Base-by-base conservation (phyloP, 37 sponge, comb jelly and placozoan genomes). In the Tethya wilhelma region DNA sequence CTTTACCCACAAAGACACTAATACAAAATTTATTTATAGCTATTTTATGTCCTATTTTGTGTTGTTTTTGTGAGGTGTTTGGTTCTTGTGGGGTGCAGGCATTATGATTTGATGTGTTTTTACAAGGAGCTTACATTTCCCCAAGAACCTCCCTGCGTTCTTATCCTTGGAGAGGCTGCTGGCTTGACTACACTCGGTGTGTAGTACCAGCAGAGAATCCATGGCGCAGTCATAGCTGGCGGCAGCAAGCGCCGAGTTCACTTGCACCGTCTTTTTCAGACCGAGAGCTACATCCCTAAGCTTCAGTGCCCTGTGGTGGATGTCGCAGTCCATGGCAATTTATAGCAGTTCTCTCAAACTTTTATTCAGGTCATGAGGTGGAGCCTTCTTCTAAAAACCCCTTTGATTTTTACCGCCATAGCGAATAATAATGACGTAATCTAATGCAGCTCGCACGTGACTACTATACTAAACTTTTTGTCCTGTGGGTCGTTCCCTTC, bases 131-230 rank as follows among this genome's bases (percentile, higher is more conserved):
- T 53, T 49, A 91, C 92, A 83, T 44, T 91, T 86, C 38, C 57
- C 39, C 40, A 83, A 11, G 36, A 91, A 91, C 23, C 65, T 69
- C 6, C 76, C 34, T 0, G 79, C 75, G 32, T 87, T 69, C 53
- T 43, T 78, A 64, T 91, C 84, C 30, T 56, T 86, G 49, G 78
- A 19, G 4, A 86, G 66, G 17, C 64, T 30, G 36, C 56, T 25
- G 12, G 70, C 66, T 14, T 44, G 26, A 59, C 37, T 75, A 75
- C 92, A 91, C 46, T 87, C 92, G 0, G 56, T 38, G 68, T 87
- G 56, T 30, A 91, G 60, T 1, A 88, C 84, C 45, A 83, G 64
- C 75, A 91, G 65, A 0, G 84, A 73, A 56, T 91, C 92, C 65
- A 87, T 59, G 3, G 60, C 56, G 44, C 79, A 74, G 64, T 91